Evolutionary conservation across 2,888 invertebrate species (phyloP).

Genomic region (Acholoe squamosa): DNA sequence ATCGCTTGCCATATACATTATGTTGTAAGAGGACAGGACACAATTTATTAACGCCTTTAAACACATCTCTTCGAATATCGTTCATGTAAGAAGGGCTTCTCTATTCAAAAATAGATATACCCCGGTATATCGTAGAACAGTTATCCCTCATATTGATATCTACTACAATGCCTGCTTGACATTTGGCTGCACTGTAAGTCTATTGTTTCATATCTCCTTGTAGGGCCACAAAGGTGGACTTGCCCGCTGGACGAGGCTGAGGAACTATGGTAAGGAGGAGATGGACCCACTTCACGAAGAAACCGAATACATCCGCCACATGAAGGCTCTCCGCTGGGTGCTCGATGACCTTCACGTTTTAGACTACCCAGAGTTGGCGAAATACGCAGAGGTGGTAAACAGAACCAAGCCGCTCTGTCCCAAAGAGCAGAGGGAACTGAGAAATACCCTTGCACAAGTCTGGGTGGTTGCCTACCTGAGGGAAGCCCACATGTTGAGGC

Average conservation of each 20-base stretch:
- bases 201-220: too few relatives aligned
- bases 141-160: too few relatives aligned
- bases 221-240: background rate
- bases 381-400: background rate
- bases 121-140: too few relatives aligned
- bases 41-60: too few relatives aligned
- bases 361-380: background rate
- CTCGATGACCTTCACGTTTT: background rate
- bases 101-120: too few relatives aligned
- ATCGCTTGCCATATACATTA: too few relatives aligned
- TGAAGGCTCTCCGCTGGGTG: background rate
- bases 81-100: too few relatives aligned
- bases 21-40: too few relatives aligned
- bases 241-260: background rate
- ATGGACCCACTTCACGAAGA: background rate
- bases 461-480: background rate
- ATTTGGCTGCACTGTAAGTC: too few relatives aligned
- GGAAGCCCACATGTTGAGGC: background rate
- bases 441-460: background rate
- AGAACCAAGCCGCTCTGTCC: background rate
- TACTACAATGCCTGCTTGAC: too few relatives aligned
- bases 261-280: background rate
- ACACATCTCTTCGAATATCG: too few relatives aligned
- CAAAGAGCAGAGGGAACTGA: background rate
- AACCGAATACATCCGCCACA: background rate